A percentile compares a stretch with the other conserved stretches of the same genome.
Conservation (phyloP, 1,140 invertebrate species). For the Arion vulgaris region DNA sequence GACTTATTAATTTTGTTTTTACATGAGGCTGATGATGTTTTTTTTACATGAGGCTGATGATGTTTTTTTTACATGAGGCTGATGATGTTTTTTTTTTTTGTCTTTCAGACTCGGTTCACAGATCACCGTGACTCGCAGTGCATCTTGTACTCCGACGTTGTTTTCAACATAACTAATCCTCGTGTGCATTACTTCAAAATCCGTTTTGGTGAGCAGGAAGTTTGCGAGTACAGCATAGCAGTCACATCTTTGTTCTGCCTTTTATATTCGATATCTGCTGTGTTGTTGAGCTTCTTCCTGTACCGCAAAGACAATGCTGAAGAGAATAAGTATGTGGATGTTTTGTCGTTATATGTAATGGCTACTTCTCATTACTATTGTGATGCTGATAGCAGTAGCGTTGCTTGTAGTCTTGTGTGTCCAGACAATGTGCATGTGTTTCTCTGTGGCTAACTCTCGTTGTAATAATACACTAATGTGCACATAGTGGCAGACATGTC, state of each 20-base stretch:
- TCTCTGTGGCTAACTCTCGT: too few species aligned
- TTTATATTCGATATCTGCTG: conserved; percentile 33
- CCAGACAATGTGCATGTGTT: too few species aligned
- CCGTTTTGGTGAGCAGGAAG: conserved; percentile 34
- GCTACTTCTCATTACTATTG: too few species aligned
- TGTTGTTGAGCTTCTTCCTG: conserved; percentile 27
- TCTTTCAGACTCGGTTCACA: conserved; percentile 23
- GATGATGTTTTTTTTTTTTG: too few species aligned
- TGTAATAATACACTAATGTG: too few species aligned
- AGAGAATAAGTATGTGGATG: conserved; percentile 36
- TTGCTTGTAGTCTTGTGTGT: too few species aligned
- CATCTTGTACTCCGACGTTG: conserved; percentile 42
- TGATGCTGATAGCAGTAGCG: too few species aligned
- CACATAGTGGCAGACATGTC: too few species aligned
- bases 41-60: too few species aligned
- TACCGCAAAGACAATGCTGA: conserved; percentile 14
- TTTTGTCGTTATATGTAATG: not conserved
- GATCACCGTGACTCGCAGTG: conserved; percentile 34
- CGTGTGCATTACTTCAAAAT: conserved; percentile 25
- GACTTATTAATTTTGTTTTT: too few species aligned
- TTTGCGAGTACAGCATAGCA: conserved; percentile 45
- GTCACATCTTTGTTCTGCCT: conserved; percentile 42
- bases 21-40: too few species aligned
- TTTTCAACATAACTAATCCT: conserved; percentile 16
- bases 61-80: too few species aligned